phyloP scores from a whole-genome alignment of 2,797 vertebrate species.

The Urophycis tenuis region DNA sequence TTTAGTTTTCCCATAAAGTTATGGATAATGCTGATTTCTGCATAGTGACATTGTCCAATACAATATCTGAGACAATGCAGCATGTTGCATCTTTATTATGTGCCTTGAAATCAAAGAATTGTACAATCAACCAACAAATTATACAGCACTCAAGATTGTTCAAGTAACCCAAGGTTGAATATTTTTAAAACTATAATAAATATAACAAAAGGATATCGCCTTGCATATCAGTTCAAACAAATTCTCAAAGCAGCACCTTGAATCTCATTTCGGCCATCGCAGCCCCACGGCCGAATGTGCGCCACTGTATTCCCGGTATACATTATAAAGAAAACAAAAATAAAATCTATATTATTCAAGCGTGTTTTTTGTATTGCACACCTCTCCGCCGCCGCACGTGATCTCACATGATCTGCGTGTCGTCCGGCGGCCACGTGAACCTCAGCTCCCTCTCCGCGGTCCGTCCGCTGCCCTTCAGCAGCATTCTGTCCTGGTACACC shows the following conservation, averaged over 20 bases:
- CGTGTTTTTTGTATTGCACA: not conserved
- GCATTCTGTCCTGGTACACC: slow-evolving; percentile 82
- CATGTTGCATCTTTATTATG: not conserved
- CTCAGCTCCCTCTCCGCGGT: slow-evolving; percentile 69
- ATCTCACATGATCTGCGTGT: not conserved
- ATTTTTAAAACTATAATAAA: not conserved
- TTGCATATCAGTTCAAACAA: slow-evolving; percentile 1
- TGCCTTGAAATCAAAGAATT: not conserved
- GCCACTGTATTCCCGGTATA: not conserved
- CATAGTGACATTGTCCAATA: not conserved
- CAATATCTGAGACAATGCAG: not conserved
- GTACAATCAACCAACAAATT: not conserved
- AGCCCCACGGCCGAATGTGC: not conserved
- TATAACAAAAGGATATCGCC: not conserved
- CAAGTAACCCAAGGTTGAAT: not conserved
- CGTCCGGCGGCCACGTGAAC: slow-evolving; percentile 49
- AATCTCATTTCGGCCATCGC: not conserved
- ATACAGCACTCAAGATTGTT: not conserved
- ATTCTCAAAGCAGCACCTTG: not conserved
- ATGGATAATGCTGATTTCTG: not conserved
- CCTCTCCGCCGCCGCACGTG: not conserved
- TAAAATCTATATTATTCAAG: not conserved
- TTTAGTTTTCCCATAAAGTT: not conserved
- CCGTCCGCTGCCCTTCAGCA: slow-evolving; percentile 79
- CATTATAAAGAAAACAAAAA: not conserved